Evolutionary conservation across 2,888 invertebrate genomes (phyloP).

Genomic region (Ramazzottius varieornatus): DNA sequence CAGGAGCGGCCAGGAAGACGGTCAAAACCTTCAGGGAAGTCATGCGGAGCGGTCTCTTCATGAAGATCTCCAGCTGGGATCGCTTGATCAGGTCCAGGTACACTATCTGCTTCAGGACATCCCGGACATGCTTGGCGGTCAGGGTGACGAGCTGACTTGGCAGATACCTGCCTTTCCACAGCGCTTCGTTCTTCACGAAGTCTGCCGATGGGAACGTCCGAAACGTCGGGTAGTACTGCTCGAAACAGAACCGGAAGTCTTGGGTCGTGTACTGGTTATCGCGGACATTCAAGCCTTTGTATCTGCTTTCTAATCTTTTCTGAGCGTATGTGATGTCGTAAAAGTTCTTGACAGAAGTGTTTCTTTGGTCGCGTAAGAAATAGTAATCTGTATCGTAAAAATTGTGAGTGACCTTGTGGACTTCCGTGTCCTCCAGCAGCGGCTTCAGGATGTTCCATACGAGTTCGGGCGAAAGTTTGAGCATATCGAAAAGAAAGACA

Average conservation of each 20-base stretch:
- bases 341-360: neutral
- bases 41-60: too few species aligned
- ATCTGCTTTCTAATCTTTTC: neutral
- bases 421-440: neutral
- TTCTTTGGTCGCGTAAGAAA: neutral
- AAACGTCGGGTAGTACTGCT: neutral
- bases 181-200: neutral
- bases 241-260: neutral
- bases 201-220: neutral
- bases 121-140: neutral
- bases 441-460: neutral
- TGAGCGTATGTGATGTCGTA: neutral
- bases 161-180: neutral
- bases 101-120: neutral
- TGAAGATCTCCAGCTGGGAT: neutral
- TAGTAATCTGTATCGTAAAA: neutral
- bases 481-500: neutral
- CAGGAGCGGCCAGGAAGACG: too few species aligned
- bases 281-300: neutral
- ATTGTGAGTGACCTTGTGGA: neutral
- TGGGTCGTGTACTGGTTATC: neutral
- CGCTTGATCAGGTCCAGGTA: neutral
- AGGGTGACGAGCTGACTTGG: neutral
- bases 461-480: neutral
- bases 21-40: too few species aligned